These are phyloP conservation scores for Berghia stephanieae DNA, from an alignment of 1,140 invertebrate genomes.

Conservation along the genomic window DNA sequence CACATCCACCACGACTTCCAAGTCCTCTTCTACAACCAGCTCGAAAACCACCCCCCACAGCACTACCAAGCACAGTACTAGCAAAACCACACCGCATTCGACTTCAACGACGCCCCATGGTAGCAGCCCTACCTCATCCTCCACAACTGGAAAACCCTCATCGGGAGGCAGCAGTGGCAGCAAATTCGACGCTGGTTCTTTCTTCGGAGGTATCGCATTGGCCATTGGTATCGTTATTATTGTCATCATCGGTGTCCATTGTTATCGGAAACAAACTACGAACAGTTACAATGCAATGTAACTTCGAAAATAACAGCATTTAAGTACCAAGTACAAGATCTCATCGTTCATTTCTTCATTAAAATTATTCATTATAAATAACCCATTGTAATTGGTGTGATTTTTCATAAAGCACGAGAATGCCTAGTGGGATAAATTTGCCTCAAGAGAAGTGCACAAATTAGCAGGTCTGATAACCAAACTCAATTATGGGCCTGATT, in stretches of 20 bases:
- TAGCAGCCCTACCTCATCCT: slow-evolving; percentile 19
- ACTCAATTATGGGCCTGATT: no score
- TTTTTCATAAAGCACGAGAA: no score
- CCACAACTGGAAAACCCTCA: slow-evolving; percentile 44
- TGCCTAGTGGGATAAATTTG: no score
- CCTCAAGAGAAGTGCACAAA: no score
- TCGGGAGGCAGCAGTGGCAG: slow-evolving; percentile 25
- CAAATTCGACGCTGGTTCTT: slow-evolving; percentile 36
- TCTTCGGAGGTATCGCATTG: slow-evolving; percentile 36
- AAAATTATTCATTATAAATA: no score
- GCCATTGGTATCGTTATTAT: slow-evolving; percentile 35
- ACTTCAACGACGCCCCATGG: background rate
- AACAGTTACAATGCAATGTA: slow-evolving; percentile 29
- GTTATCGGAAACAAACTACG: slow-evolving; percentile 17
- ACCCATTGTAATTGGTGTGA: no score
- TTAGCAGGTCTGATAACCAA: no score
- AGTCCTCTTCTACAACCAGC: background rate
- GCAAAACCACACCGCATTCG: background rate
- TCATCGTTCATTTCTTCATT: no score
- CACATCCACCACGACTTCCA: background rate
- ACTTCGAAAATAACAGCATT: no score
- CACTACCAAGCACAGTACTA: slow-evolving; percentile 13
- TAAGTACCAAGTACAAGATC: no score
- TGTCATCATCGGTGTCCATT: slow-evolving; percentile 15
- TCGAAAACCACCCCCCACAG: background rate